Base-by-base conservation (phyloP, 2,797 vertebrate species). In the Enteromius trimaculatus region DNA sequence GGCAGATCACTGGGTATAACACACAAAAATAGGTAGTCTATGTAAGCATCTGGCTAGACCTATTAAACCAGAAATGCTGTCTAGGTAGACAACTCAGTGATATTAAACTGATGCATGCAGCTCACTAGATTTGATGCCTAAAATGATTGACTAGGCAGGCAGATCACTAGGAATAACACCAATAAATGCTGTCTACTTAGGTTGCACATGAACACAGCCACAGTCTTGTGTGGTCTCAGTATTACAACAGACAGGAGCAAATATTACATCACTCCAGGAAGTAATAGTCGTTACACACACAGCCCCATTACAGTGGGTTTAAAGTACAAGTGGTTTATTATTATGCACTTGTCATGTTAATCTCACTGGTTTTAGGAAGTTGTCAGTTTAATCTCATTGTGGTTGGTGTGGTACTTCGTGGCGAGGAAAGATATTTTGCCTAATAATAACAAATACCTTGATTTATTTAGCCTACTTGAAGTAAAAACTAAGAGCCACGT, bases 211-310 rank as follows among this genome's bases (percentile, higher is more conserved):
- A 11, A 13, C 75, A 62, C 16, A 6, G 53, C 34, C 4, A 51
- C 42, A 39, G 6, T 42, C 1, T 44, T 77, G 37, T 77, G 75
- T 44, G 37, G 72, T 39, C 72, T 37, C 31, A 44, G 58, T 58
- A 62, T 77, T 77, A 60, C 55, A 77, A 44, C 55, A 44, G n/a
- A 44, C 31, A n/a, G 0, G 1, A 16, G 72, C 44, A 29, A 72
- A 47, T 42, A 64, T 49, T 81, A 26, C 37, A 62, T 51, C 44
- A 82, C 71, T 82, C 42, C 42, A 75, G 68, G 29, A 81, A 81
- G 80, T 81, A 64, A 64, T 51, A 26, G 70, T 21, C 26, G 21
- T 23, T 13, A 19, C 64, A 16, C 49, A 60, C 53, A 64, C 37
- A 64, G 16, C 17, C 4, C 37, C 13, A 78, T 65, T 78, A 39